Evolutionary conservation across 2,888 invertebrate genomes (phyloP).

Genomic region (Melanophora roralis): DNA sequence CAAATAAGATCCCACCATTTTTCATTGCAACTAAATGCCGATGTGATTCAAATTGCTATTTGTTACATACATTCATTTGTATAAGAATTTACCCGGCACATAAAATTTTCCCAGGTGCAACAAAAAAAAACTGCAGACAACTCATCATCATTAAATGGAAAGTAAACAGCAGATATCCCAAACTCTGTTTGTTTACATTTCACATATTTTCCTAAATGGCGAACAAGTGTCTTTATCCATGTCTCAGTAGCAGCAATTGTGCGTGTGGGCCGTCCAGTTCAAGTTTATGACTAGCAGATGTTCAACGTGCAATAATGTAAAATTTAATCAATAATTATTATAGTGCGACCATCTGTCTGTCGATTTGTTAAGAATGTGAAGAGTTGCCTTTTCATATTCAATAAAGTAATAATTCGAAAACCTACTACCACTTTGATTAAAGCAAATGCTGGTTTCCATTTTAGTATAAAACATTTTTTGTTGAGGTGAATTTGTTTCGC

Average conservation of each 20-base stretch:
- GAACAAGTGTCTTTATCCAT: not conserved
- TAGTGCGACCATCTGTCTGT: not conserved
- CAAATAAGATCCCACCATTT: no score
- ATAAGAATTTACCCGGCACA: not conserved
- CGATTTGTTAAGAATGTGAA: not conserved
- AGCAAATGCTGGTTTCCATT: no score
- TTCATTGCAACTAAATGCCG: no score
- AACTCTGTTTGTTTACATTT: not conserved
- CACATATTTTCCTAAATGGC: not conserved
- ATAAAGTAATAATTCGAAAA: no score
- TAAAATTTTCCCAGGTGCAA: not conserved
- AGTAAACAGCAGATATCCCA: not conserved
- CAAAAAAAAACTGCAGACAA: not conserved
- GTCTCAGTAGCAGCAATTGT: not conserved
- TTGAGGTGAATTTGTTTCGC: no score
- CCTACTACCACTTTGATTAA: no score
- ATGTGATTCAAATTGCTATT: no score
- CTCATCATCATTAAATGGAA: not conserved
- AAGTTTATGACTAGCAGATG: constrained; percentile 19
- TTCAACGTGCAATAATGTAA: constrained; percentile 7
- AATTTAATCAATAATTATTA: not conserved
- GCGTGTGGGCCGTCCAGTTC: constrained; percentile 2
- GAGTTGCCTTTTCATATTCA: no score
- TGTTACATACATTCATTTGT: no score
- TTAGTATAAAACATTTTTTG: not conserved